Evolutionary conservation across 2,797 vertebrate species (phyloP), one percentile per base, ranked within the genome.

Genomic region (Perodicticus potto): DNA sequence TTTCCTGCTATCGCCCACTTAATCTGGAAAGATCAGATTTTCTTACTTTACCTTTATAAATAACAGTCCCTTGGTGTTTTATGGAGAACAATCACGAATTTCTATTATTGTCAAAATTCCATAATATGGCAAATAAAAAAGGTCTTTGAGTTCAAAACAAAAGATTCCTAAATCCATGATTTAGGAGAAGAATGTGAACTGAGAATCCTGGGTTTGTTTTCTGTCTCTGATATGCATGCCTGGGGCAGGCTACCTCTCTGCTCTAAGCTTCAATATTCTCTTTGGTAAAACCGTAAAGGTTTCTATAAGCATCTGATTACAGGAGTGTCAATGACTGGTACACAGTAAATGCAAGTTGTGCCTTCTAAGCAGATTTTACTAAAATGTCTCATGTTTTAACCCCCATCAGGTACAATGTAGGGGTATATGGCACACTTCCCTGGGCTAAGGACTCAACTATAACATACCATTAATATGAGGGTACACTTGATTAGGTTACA

Each of bases 331-430:
- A 16, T 94, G 63, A 63, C 20, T 34, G n/a, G 1, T 32, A 17
- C 10, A 4, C 27, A 59, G 45, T 29, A 34, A 40, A 85, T 59
- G 19, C 43, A 49, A 86, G 40, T 3, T 78, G 20, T 82, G 19
- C 13, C 25, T 83, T 83, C 29, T 23, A 77, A 43, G 1, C 20
- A 72, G 5, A 49, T 70, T 89, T 85, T 5, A 23, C 43, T 80
- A 81, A 55, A 81, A 74, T 65, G 12, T 69, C 59, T 93, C n/a
- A 4, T 80, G 7, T 86, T 88, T 93, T 81, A 85, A 53, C 49
- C 49, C 49, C 49, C 14, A 16, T 53, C 49, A 16, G 49, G 49
- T 53, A 53, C 49, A 53, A 16, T 53, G 49, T 53, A 53, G 49
- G 49, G 49, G 49, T 4, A 53, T 53, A 16, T 53, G 14, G 49